Conservation (phyloP, 2,113 vertebrate genomes). For the Psammodynastes pulverulentus region DNA sequence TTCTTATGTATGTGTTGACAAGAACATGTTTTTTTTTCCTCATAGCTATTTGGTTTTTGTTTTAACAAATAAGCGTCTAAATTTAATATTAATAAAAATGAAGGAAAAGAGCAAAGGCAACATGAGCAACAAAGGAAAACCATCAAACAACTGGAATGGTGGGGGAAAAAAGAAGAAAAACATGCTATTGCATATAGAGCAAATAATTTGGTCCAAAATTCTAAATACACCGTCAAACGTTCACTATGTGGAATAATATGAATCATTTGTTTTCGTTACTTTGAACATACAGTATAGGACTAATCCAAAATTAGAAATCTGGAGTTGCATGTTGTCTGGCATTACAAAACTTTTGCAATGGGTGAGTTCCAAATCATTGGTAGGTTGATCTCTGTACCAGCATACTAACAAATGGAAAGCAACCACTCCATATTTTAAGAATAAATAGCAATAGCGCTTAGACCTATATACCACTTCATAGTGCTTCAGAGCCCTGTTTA, state of each 20-base stretch:
- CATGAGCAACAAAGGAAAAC: neutral
- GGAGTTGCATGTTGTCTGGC: neutral
- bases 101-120: neutral
- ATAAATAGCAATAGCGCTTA: neutral
- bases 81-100: neutral
- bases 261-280: neutral
- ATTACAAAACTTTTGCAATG: neutral
- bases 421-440: neutral
- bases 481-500: too few species aligned
- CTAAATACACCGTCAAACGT: neutral
- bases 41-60: neutral
- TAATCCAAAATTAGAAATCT: neutral
- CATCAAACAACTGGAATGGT: neutral
- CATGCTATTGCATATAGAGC: neutral
- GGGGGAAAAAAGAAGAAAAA: neutral
- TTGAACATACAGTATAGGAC: neutral
- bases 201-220: neutral
- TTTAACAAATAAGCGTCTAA: neutral
- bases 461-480: too few species aligned
- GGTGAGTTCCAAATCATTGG: neutral
- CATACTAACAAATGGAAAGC: neutral
- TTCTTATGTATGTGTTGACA: slow-evolving; percentile 14
- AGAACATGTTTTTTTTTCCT: slow-evolving; percentile 27
- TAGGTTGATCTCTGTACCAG: neutral
- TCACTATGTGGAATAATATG: neutral